These are phyloP conservation scores for Cerastis rubricosa DNA, from an alignment of 2,888 invertebrate genomes.

Conservation along the genomic window DNA sequence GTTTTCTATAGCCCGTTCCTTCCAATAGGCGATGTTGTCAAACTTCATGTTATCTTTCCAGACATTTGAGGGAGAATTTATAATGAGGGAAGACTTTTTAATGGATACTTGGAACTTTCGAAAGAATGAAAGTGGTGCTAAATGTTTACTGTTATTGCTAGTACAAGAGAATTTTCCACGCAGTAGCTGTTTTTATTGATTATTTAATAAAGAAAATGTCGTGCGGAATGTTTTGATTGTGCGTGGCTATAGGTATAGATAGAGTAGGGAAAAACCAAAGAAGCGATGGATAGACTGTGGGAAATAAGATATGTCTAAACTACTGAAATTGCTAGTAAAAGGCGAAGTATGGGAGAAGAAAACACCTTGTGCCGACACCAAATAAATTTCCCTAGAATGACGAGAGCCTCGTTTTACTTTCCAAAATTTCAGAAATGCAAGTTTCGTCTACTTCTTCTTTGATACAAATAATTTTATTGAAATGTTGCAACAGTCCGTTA, in stretches of 20 bases:
- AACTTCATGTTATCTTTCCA: constrained; percentile 45
- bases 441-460: not conserved
- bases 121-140: constrained; percentile 29
- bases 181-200: not conserved
- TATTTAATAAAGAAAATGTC: constrained; percentile 4
- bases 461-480: not conserved
- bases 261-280: not conserved
- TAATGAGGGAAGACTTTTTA: constrained; percentile 47
- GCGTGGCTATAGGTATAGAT: not conserved
- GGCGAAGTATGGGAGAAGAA: too few species aligned
- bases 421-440: not conserved
- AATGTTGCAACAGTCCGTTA: not conserved
- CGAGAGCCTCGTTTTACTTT: not conserved
- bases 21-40: constrained; percentile 21
- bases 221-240: not conserved
- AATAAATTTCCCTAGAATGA: not conserved
- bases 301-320: not conserved
- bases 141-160: constrained; percentile 34
- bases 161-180: not conserved
- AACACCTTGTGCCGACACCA: too few species aligned
- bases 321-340: too few species aligned
- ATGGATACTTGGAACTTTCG: constrained; percentile 24
- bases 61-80: constrained; percentile 42
- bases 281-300: not conserved
- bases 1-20: fast-evolving